Percentiles rank a stretch among this genome's conserved stretches.
phyloP scores from a whole-genome alignment of 2,888 invertebrate genomes.

The Drosophila macrothrix region DNA sequence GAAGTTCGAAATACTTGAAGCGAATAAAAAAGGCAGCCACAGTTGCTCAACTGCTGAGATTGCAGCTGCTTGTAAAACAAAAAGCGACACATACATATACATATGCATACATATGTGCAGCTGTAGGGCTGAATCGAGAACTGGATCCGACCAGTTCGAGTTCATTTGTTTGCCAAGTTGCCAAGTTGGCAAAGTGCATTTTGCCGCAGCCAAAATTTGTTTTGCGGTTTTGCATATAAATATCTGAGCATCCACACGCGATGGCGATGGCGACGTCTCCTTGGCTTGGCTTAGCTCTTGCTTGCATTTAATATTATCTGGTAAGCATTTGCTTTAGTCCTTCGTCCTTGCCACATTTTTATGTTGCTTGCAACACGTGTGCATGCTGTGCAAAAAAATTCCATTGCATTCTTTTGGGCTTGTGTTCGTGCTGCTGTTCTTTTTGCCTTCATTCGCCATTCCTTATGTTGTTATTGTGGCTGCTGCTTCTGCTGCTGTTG shows the following conservation, averaged over 20 bases:
- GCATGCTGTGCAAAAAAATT: slow-evolving; percentile 53
- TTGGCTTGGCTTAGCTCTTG: slow-evolving; percentile 39
- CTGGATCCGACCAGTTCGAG: slow-evolving; percentile 52
- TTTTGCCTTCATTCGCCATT: slow-evolving; percentile 21
- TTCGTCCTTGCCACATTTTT: slow-evolving; percentile 16
- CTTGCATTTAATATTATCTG: slow-evolving; percentile 63
- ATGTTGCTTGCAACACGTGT: slow-evolving; percentile 38
- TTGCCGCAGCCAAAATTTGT: slow-evolving; percentile 75
- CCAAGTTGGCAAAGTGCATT: slow-evolving; percentile 73
- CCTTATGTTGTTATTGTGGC: slow-evolving; percentile 22
- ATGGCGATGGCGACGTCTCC: slow-evolving; percentile 28
- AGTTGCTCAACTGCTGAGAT: slow-evolving; percentile 58
- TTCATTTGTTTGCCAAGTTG: slow-evolving; percentile 76
- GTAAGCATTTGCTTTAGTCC: slow-evolving; percentile 55
- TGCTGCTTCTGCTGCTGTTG: slow-evolving; percentile 3
- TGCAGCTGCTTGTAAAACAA: slow-evolving; percentile 57
- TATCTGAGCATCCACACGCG: slow-evolving; percentile 53
- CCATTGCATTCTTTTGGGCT: slow-evolving; percentile 53
- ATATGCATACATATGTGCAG: slow-evolving; percentile 12
- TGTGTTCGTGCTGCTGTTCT: slow-evolving; percentile 5
- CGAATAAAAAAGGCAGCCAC: slow-evolving; percentile 40
- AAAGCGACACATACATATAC: slow-evolving; percentile 25
- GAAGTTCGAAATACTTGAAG: slow-evolving; percentile 65
- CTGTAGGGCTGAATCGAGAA: slow-evolving; percentile 22
- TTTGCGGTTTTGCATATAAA: slow-evolving; percentile 73